phyloP scores from a whole-genome alignment of 2,113 vertebrate species.

The Dissostichus mawsoni region DNA sequence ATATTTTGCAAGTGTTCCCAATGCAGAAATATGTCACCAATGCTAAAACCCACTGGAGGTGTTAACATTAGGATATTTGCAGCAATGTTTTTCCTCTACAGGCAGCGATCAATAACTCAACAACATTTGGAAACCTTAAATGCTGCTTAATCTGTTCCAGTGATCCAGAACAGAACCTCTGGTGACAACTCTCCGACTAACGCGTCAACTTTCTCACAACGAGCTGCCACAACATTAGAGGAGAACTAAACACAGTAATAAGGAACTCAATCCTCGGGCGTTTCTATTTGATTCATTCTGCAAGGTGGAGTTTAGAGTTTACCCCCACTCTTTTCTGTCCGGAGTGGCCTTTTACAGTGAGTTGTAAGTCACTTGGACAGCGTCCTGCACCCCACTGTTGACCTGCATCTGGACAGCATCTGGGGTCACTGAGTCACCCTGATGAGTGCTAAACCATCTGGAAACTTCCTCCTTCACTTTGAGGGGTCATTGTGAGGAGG shows the following conservation, averaged over 20 bases:
- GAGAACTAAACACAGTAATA: slow-evolving; percentile 39
- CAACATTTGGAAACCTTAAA: slow-evolving; percentile 53
- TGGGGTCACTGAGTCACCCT: slow-evolving; percentile 75
- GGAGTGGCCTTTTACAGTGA: slow-evolving; percentile 66
- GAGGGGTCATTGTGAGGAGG: slow-evolving; percentile 48
- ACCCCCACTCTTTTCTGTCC: slow-evolving; percentile 50
- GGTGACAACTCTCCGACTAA: slow-evolving; percentile 56
- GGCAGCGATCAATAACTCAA: slow-evolving; percentile 60
- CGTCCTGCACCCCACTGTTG: slow-evolving; percentile 66
- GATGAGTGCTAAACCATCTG: slow-evolving; percentile 83
- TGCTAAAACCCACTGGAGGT: slow-evolving; percentile 24
- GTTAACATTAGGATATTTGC: slow-evolving; percentile 47
- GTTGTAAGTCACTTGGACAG: slow-evolving; percentile 82
- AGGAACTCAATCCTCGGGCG: slow-evolving; percentile 50
- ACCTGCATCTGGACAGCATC: slow-evolving; percentile 86
- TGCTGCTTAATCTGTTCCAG: slow-evolving; percentile 37
- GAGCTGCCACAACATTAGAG: slow-evolving; percentile 56
- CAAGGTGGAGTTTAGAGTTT: slow-evolving; percentile 62
- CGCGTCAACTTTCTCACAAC: slow-evolving; percentile 49
- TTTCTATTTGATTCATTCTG: slow-evolving; percentile 56
- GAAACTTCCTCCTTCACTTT: slow-evolving; percentile 72
- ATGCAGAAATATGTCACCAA: slow-evolving; percentile 14
- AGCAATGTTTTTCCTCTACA: slow-evolving; percentile 27
- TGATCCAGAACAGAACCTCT: slow-evolving; percentile 70
- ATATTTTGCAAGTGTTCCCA: slow-evolving; percentile 14